Evolutionary conservation across 2,797 vertebrate species (phyloP).

Genomic region (Glyptemys insculpta): DNA sequence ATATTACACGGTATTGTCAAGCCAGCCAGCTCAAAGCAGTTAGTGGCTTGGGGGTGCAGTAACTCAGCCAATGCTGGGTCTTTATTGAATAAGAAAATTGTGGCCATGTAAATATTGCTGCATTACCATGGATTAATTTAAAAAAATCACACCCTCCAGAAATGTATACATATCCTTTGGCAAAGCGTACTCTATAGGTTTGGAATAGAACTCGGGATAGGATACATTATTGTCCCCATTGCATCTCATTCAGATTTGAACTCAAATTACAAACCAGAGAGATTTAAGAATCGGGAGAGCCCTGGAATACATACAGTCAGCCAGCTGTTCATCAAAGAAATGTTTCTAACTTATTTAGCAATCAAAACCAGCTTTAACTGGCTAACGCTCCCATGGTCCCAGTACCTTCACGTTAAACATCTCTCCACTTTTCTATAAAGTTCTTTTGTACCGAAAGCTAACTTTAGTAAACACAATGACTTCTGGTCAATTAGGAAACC

Average conservation of each 20-base stretch:
- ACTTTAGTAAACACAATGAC: neutral
- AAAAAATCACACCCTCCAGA: neutral
- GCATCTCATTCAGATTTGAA: neutral
- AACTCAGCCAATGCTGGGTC: constrained; percentile 6
- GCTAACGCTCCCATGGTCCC: neutral
- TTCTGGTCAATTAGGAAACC: neutral
- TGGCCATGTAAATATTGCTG: constrained; percentile 41
- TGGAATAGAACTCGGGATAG: neutral
- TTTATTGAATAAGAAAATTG: neutral
- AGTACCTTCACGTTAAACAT: neutral
- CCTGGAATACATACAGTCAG: neutral
- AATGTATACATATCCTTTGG: neutral
- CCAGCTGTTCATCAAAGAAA: neutral
- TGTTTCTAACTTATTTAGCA: neutral
- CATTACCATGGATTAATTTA: constrained; percentile 9
- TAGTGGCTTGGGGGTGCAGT: neutral
- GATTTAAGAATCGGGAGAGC: neutral
- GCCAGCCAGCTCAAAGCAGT: neutral
- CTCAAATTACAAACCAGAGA: neutral
- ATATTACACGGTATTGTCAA: neutral
- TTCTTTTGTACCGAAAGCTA: neutral
- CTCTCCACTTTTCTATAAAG: neutral
- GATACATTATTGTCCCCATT: neutral
- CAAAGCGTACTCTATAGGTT: neutral
- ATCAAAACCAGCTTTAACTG: constrained; percentile 40